Conservation (phyloP, 2,888 invertebrate species). For the Pegoplata infirma region DNA sequence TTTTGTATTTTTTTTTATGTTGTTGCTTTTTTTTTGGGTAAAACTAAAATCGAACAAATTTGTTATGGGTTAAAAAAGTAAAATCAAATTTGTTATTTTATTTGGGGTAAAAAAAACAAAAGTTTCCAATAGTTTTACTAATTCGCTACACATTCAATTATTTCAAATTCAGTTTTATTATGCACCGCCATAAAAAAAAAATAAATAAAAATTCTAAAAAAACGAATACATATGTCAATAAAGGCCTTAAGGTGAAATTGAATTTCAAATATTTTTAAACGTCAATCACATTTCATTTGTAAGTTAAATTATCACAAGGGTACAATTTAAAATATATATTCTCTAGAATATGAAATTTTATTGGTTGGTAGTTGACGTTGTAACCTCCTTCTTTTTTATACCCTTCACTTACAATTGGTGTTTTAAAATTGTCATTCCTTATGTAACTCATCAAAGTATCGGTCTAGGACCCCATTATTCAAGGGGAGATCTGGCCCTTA, state of each 20-base stretch:
- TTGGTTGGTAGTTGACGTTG: too few relatives aligned
- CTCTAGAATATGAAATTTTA: background rate
- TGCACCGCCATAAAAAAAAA: background rate
- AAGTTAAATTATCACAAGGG: background rate
- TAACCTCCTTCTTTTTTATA: too few relatives aligned
- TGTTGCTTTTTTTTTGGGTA: background rate
- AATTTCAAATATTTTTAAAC: conserved; percentile 51
- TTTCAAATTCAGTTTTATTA: background rate
- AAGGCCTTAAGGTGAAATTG: conserved; percentile 34
- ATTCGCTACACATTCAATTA: conserved; percentile 42
- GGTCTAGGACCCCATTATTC: too few relatives aligned
- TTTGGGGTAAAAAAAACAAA: conserved; percentile 24
- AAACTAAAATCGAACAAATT: background rate
- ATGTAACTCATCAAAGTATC: too few relatives aligned
- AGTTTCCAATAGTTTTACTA: conserved; percentile 35
- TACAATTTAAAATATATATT: background rate
- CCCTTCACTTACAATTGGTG: too few relatives aligned
- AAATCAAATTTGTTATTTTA: conserved; percentile 32
- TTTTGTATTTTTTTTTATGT: conserved; percentile 7
- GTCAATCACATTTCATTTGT: conserved; percentile 51
- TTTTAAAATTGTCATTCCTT: too few relatives aligned
- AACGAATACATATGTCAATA: conserved; percentile 20
- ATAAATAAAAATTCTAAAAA: background rate
- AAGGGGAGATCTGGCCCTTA: too few relatives aligned
- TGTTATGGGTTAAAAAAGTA: background rate